Conservation (phyloP, 2,888 invertebrate species). For the Apamea epomidion region DNA sequence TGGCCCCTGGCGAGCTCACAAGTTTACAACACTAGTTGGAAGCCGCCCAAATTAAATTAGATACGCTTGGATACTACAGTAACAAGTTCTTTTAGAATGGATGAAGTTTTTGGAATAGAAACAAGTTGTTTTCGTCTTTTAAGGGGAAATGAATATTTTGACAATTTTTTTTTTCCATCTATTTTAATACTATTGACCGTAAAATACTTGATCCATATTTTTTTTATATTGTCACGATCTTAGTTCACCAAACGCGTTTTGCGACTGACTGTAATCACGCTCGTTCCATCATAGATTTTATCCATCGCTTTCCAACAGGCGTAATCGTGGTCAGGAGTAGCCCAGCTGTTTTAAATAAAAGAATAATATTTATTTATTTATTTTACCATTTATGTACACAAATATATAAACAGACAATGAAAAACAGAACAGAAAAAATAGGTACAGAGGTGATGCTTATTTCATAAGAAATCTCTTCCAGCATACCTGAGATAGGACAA, state of each 20-base stretch:
- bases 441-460: no score
- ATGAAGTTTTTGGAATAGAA: background rate
- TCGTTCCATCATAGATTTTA: background rate
- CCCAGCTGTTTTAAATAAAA: no score
- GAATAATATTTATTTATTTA: no score
- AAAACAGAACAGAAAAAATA: no score
- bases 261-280: background rate
- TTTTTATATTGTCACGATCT: background rate
- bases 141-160: background rate
- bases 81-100: conserved; percentile 13
- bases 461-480: no score
- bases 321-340: no score
- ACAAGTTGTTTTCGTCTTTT: background rate
- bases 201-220: background rate
- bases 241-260: background rate
- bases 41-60: conserved; percentile 49
- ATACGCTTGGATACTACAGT: conserved; percentile 23
- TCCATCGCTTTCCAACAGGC: no score
- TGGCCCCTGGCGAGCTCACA: conserved; percentile 15
- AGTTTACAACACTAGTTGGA: conserved; percentile 41
- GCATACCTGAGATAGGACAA: no score
- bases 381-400: no score
- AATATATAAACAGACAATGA: no score
- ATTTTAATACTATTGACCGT: background rate
- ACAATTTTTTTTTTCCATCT: background rate